A percentile compares a stretch with the other conserved stretches of the same genome.
Conservation (phyloP, 23 tunicate genomes). For the Ascidia mentula region DNA sequence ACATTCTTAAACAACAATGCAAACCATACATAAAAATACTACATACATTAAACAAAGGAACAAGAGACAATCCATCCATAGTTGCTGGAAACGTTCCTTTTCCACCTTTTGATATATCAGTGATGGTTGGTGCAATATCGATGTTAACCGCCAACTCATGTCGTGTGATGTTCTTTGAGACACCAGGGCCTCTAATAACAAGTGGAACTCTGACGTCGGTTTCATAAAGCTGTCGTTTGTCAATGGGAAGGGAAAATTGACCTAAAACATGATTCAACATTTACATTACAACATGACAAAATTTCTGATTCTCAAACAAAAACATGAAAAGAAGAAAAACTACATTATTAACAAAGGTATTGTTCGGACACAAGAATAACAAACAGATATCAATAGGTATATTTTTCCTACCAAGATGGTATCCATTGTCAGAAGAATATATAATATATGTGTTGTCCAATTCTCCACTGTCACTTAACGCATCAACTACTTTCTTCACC, state of each 20-base stretch:
- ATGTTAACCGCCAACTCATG: slow-evolving; percentile 55
- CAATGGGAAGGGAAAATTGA: slow-evolving; percentile 92
- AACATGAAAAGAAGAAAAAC: neutral
- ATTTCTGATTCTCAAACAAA: neutral
- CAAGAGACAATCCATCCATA: slow-evolving; percentile 82
- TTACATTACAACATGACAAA: neutral
- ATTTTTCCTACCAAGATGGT: slow-evolving; percentile 87
- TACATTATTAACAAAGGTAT: neutral
- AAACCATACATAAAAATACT: neutral
- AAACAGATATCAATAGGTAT: no score
- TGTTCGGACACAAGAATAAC: no score
- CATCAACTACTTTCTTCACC: slow-evolving; percentile 52
- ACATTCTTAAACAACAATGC: neutral
- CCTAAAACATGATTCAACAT: no score
- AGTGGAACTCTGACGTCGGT: slow-evolving; percentile 90
- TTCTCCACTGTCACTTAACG: slow-evolving; percentile 27
- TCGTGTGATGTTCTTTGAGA: slow-evolving; percentile 67
- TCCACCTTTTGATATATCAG: slow-evolving; percentile 73
- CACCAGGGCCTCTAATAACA: slow-evolving; percentile 88
- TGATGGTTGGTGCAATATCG: slow-evolving; percentile 88
- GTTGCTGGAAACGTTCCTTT: slow-evolving; percentile 30
- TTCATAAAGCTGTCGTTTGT: slow-evolving; percentile 95
- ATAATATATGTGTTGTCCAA: slow-evolving; percentile 77
- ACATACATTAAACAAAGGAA: slow-evolving; percentile 60
- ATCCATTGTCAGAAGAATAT: slow-evolving; percentile 94